Conservation (phyloP, 2,797 vertebrate genomes). For the Kryptopterus vitreolus region DNA sequence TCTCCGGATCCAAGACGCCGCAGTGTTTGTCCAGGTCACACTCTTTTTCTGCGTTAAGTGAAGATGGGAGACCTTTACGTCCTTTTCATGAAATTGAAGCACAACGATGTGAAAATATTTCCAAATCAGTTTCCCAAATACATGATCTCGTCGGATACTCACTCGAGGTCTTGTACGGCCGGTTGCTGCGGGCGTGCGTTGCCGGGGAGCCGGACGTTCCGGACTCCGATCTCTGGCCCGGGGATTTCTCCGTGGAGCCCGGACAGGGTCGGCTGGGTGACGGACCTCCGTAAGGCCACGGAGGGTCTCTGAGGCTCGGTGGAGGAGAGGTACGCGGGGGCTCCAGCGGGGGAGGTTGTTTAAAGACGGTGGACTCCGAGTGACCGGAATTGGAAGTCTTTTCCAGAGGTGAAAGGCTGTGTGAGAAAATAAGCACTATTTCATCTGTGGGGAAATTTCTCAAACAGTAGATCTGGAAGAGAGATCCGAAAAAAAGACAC, state of each 20-base stretch:
- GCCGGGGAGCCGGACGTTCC: slow-evolving; percentile 44
- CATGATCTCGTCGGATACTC: slow-evolving; percentile 62
- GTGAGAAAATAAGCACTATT: slow-evolving; percentile 19
- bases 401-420: slow-evolving; percentile 84
- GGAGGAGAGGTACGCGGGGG: slow-evolving; percentile 69
- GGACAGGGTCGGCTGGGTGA: slow-evolving; percentile 68
- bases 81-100: neutral
- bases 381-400: slow-evolving; percentile 83
- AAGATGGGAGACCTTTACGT: slow-evolving; percentile 7
- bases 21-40: slow-evolving; percentile 93
- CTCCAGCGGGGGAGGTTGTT: slow-evolving; percentile 74
- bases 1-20: slow-evolving; percentile 88
- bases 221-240: slow-evolving; percentile 66
- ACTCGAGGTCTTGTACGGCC: slow-evolving; percentile 86
- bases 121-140: too few relatives aligned
- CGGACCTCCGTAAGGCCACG: slow-evolving; percentile 77
- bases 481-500: neutral
- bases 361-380: slow-evolving; percentile 79
- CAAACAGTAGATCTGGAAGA: neutral
- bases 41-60: slow-evolving; percentile 80
- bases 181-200: slow-evolving; percentile 66
- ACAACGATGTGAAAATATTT: neutral
- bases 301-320: slow-evolving; percentile 72
- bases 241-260: slow-evolving; percentile 63
- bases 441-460: neutral